Conservation (phyloP, 1,140 invertebrate genomes). For the Meloidogyne exigua region DNA sequence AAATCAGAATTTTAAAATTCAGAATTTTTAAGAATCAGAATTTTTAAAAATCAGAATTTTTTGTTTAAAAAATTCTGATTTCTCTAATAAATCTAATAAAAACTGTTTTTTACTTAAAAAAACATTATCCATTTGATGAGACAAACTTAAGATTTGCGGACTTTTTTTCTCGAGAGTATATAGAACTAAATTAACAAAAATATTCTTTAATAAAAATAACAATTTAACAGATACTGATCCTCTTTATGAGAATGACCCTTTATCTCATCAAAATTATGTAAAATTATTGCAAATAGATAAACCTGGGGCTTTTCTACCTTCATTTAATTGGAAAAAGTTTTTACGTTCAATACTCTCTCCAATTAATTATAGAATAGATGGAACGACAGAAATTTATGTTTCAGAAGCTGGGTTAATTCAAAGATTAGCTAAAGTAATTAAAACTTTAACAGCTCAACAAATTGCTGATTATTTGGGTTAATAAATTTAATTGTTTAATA, state of each 20-base stretch:
- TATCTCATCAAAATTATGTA: not conserved
- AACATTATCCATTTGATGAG: no score
- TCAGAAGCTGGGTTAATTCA: not conserved
- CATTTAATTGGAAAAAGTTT: not conserved
- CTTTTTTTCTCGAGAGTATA: no score
- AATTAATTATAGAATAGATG: not conserved
- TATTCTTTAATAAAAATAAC: no score
- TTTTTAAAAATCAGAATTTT: no score
- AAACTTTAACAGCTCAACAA: not conserved
- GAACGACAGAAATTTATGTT: not conserved
- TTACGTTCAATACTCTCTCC: conserved; percentile 2
- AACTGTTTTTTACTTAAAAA: no score
- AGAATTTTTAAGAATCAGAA: no score
- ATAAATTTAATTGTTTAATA: not conserved
- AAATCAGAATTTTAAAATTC: no score
- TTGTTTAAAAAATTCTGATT: no score
- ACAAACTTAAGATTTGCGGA: no score
- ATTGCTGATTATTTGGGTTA: conserved; percentile 1
- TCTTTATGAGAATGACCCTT: not conserved
- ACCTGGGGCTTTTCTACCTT: not conserved
- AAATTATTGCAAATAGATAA: not conserved
- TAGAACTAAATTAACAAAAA: no score
- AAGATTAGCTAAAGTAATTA: not conserved
- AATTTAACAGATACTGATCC: not conserved
- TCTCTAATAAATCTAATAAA: no score